Conservation (phyloP, 2,113 vertebrate species). For the Oryzias javanicus region DNA sequence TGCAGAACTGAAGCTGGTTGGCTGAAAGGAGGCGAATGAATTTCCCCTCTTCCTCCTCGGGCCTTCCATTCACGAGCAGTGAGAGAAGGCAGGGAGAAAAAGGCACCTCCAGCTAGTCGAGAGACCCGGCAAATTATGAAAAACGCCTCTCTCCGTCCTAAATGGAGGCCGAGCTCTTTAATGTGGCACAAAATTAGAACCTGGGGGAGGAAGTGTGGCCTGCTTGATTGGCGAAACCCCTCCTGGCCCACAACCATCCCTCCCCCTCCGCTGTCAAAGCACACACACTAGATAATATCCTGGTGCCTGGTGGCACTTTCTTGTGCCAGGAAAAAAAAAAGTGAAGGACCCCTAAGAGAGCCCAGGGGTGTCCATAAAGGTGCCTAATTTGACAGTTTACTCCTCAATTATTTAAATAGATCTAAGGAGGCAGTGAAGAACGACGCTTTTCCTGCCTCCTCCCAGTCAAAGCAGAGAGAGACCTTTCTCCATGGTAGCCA, state of each 20-base stretch:
- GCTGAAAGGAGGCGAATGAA: constrained; percentile 71
- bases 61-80: constrained; percentile 72
- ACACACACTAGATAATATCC: constrained; percentile 77
- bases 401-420: constrained; percentile 83
- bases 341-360: constrained; percentile 68
- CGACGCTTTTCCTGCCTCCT: constrained; percentile 65
- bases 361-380: constrained; percentile 76
- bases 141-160: constrained; percentile 80
- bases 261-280: constrained; percentile 58
- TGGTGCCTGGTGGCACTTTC: constrained; percentile 67
- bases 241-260: constrained; percentile 63
- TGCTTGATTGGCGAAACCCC: constrained; percentile 80
- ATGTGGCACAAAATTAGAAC: constrained; percentile 86
- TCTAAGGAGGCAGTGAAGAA: constrained; percentile 72
- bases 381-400: constrained; percentile 82
- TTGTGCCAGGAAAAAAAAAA: constrained; percentile 64
- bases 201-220: constrained; percentile 78
- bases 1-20: constrained; percentile 66
- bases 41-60: constrained; percentile 72
- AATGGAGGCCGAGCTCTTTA: constrained; percentile 82
- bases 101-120: constrained; percentile 65
- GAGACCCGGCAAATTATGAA: constrained; percentile 82
- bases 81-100: constrained; percentile 51
- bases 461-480: constrained; percentile 65
- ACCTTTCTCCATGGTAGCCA: constrained; percentile 75